Evolutionary conservation across 2,888 invertebrate species (phyloP).

Genomic region (Microctonus aethiopoides): DNA sequence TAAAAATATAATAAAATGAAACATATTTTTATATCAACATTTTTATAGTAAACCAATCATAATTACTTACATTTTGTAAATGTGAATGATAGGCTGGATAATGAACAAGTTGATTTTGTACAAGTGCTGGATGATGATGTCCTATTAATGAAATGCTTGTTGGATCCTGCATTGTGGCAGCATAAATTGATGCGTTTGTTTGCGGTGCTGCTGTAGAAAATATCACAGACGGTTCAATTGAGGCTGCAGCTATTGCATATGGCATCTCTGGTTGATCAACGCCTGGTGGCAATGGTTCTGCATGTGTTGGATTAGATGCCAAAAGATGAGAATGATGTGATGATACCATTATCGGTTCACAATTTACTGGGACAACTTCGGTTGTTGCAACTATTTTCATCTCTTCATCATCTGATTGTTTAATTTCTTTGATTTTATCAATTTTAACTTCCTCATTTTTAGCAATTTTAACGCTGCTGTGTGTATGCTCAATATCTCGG

Average conservation of each 20-base stretch:
- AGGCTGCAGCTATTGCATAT: conserved; percentile 55
- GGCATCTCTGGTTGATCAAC: conserved; percentile 68
- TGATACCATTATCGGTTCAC: conserved; percentile 44
- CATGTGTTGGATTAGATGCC: conserved; percentile 44
- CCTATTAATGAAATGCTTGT: conserved; percentile 50
- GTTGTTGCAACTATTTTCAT: not conserved
- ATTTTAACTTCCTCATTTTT: conserved; percentile 32
- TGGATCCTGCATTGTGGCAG: conserved; percentile 55
- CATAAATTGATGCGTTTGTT: conserved; percentile 53
- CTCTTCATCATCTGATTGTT: not conserved
- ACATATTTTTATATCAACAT: not conserved
- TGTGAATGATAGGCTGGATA: conserved; percentile 62
- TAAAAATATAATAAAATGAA: conserved; percentile 2
- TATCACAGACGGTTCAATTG: conserved; percentile 56
- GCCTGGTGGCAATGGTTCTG: conserved; percentile 70
- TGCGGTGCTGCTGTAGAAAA: conserved; percentile 55
- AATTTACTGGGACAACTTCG: conserved; percentile 18
- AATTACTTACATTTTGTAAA: conserved; percentile 57
- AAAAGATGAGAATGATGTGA: conserved; percentile 47
- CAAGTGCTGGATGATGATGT: conserved; percentile 53
- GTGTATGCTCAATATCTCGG: conserved; percentile 39
- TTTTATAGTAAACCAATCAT: no score
- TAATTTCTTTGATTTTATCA: conserved; percentile 7
- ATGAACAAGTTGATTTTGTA: conserved; percentile 61
- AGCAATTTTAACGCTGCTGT: conserved; percentile 42